Base-by-base conservation (phyloP, 2,797 vertebrate species). In the Darevskia nairensis region DNA sequence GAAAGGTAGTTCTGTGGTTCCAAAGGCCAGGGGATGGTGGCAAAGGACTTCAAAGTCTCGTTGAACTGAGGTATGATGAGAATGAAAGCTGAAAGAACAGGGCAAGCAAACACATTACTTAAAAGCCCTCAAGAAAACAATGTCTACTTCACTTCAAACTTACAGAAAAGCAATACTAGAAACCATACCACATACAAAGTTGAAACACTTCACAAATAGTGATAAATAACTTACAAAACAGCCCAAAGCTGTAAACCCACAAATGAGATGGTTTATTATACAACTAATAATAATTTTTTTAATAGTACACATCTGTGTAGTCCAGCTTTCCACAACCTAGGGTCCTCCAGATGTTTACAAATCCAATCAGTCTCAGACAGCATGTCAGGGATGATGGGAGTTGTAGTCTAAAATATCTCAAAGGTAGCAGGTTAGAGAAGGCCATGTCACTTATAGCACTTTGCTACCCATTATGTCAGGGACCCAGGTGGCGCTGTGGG, bases 11-110 rank as follows among this genome's bases (percentile, higher is more conserved):
- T 97, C 95, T 98, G 98, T 39, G 97, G 94, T 90, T 97, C 96
- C 96, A 98, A 97, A 21, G 98, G 98, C 99, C 99, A 99, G 23
- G 97, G 97, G 19, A 97, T 96, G 35, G 97, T 96, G 4, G 97
- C 97, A 1, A 98, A 99, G 1, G 98, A 99, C 84, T 96, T 97
- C 93, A 98, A 94, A 0, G 98, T 97, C 93, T 97, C 98, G 50
- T 98, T 98, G 96, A 99, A 99, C 66, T 98, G 98, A 5, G 99
- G 99, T 3, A 98, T 96, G 69, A 96, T 96, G 95, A 99, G 91
- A 39, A 93, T 93, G 94, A 99, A 98, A 39, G 96, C 99, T 99
- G 94, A 50, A 92, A 94, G 86, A 85, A 7, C 86, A 94, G 75
- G 94, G 92, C 86, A 91, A 80, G 93, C 2, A 95, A 89, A 29